Base-by-base conservation (phyloP, 2,888 invertebrate species). In the Lomographa bimaculata region DNA sequence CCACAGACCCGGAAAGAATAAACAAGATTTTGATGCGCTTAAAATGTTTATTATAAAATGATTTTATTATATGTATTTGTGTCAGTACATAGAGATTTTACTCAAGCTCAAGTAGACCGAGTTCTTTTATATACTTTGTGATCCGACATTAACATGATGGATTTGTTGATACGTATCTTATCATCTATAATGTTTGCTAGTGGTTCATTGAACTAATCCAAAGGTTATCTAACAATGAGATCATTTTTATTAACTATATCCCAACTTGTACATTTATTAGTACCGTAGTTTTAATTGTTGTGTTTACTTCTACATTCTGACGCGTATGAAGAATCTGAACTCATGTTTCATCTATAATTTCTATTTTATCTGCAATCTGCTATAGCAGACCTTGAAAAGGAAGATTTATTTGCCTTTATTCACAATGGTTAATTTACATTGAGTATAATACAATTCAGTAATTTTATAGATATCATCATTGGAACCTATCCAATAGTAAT, bases 401-500 rank as follows among this genome's bases (percentile, higher is more conserved):
- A 46, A 38, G 47, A 56, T 60, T 56, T 63, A 68, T 63, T 60
- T 55, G 49, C 58, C 50, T 54, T 50, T 53, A 63, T 66, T 62
- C 60, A 63, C 57, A 54, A 55, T 59, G 52, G 57, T 50, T 42
- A 49, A 41, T 58, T 54, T 53, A 54, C 58, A 64, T 63, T 60
- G 51, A 50, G 52, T 60, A 58, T 59, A 57, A 46, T 54, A 46
- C 55, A 57, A 46, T 54, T 46, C 55, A 48, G 58, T 54, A 51
- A 51, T 50, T 34, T 43, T 50, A 38, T 35, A 28, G 29, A 44
- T 32, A 55, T 49, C 54, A 55, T 49, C 54, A 54, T 67, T 71
- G 71, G 71, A 70, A 60, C 49, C 54, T 55, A 45, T 66, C 72
- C 71, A 70, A 65, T n/a, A n/a, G n/a, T n/a, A n/a, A n/a, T n/a